Evolutionary conservation across 2,797 vertebrate species (phyloP), one percentile per base, ranked within the genome.

Genomic region (Furcifer pardalis): DNA sequence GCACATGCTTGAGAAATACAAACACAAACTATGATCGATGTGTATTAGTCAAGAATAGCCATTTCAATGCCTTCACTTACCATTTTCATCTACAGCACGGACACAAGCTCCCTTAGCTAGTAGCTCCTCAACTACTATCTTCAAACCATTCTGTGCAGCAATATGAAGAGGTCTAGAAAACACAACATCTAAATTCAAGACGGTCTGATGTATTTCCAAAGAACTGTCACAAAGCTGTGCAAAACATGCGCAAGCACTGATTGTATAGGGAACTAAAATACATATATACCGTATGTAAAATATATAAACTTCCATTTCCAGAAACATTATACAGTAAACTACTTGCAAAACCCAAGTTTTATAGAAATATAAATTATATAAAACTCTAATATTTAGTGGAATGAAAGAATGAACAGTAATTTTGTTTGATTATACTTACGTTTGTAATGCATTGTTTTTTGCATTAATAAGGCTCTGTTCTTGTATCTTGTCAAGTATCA

Each of bases 401-500:
- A 82, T 60, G 83, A 23, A 27, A 87, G 78, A 87, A 66, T 30
- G 65, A 66, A 32, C 17, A 77, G 15, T 37, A n/a, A 35, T 66
- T 40, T 56, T 30, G 75, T 84, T 19, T 84, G 62, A 23, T 68
- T 79, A 77, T 76, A 98, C 98, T 98, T 96, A 99, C 98, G 98
- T 99, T 93, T 99, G 98, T 92, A 98, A 96, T 46, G 98, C 96
- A 56, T 96, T 95, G 68, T 99, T 99, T 77, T 97, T 97, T 94
- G 97, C 96, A 37, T 97, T 98, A 81, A 99, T 96, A 89, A 98
- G 97, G 84, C 94, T 93, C 59, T 97, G 90, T 78, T 98, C 98
- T 59, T 97, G 95, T 91, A 98, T 96, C 92, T 98, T 98, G 95
- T 98, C 97, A 94, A 99, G 96, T 94, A 99, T 97, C 94, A 99